phyloP scores from a whole-genome alignment of 2,888 invertebrate species.

The Caenorhabditis becei region DNA sequence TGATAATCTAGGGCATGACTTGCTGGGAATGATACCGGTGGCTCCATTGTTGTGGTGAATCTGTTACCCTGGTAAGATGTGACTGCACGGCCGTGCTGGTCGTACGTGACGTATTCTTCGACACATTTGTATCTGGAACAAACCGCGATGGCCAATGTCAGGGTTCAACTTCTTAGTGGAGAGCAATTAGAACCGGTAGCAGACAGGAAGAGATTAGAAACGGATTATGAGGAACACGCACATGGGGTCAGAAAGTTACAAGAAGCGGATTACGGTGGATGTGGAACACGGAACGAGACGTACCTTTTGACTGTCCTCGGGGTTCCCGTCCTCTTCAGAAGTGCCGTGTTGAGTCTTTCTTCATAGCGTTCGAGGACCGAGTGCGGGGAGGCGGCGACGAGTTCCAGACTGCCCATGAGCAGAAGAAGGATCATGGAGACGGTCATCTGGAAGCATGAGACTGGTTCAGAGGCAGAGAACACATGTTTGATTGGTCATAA shows the following conservation, averaged over 20 bases:
- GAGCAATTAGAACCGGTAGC: not conserved
- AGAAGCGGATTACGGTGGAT: conserved; percentile 5
- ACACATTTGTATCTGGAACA: conserved; percentile 69
- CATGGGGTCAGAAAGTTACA: conserved; percentile 38
- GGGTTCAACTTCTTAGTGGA: not conserved
- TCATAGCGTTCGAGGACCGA: conserved; percentile 54
- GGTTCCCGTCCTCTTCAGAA: conserved; percentile 35
- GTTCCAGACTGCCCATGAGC: conserved; percentile 27
- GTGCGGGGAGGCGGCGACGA: conserved; percentile 9
- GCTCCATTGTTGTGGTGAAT: conserved; percentile 56
- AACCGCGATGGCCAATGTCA: too few relatives aligned
- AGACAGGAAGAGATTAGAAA: conserved; percentile 14
- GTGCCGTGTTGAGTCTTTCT: conserved; percentile 54
- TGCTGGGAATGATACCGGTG: conserved; percentile 30
- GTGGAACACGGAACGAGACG: conserved; percentile 4
- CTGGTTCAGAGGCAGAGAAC: conserved; percentile 18
- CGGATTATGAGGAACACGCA: conserved; percentile 17
- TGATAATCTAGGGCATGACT: not conserved
- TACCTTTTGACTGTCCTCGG: conserved; percentile 55
- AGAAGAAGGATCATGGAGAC: conserved; percentile 46
- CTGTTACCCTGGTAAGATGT: conserved; percentile 40
- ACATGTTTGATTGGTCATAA: conserved; percentile 5
- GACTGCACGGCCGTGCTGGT: conserved; percentile 43
- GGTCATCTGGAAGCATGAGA: conserved; percentile 39
- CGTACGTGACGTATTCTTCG: conserved; percentile 67